phyloP scores from a whole-genome alignment of 2,888 invertebrate genomes.

The Mactromeris polynyma region DNA sequence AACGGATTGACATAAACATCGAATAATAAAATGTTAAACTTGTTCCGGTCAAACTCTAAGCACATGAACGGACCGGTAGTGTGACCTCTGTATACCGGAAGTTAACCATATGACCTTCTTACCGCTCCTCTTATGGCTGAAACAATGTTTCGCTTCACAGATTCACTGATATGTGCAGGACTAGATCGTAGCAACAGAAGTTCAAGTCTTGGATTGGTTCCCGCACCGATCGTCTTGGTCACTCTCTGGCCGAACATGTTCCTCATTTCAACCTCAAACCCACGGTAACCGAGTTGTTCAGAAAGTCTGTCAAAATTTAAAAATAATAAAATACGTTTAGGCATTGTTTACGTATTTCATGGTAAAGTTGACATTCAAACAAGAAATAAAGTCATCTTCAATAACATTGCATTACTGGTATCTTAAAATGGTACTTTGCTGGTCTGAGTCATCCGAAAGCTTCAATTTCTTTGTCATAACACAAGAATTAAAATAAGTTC shows the following conservation, averaged over 20 bases:
- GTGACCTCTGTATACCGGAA: neutral
- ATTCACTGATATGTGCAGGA: conserved; percentile 39
- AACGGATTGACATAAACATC: too few relatives aligned
- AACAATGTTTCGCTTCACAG: conserved; percentile 46
- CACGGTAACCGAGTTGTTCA: conserved; percentile 54
- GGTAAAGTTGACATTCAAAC: too few relatives aligned
- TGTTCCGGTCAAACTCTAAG: neutral
- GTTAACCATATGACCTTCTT: conserved; percentile 17
- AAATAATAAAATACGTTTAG: too few relatives aligned
- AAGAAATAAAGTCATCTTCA: neutral
- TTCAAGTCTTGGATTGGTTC: conserved; percentile 56
- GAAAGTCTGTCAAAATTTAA: conserved; percentile 31
- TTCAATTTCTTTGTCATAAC: too few relatives aligned
- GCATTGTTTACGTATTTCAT: too few relatives aligned
- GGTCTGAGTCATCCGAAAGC: too few relatives aligned
- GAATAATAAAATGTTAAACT: neutral
- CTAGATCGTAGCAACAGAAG: conserved; percentile 46
- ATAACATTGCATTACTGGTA: neutral
- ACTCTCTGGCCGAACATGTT: conserved; percentile 54
- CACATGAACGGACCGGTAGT: neutral
- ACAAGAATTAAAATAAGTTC: too few relatives aligned
- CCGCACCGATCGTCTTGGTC: conserved; percentile 56
- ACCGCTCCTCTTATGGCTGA: conserved; percentile 37
- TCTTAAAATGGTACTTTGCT: too few relatives aligned
- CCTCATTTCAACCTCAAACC: conserved; percentile 55